phyloP scores from a whole-genome alignment of 2,113 vertebrate species.

The Columba livia region DNA sequence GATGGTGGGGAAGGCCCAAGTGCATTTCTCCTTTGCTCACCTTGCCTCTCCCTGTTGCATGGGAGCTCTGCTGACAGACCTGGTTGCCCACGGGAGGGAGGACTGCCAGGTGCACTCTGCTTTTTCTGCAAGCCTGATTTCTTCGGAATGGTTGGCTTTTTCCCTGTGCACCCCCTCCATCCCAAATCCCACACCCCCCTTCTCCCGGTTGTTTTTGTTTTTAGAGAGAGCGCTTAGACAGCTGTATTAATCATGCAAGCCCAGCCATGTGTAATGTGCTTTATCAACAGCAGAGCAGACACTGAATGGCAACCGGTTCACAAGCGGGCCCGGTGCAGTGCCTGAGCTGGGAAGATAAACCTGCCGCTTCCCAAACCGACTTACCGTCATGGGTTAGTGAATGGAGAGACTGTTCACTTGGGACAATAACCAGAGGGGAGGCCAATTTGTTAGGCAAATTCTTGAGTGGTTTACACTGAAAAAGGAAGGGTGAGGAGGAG shows the following conservation, averaged over 20 bases:
- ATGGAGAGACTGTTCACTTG: constrained; percentile 76
- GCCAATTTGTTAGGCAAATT: constrained; percentile 61
- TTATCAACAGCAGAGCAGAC: constrained; percentile 78
- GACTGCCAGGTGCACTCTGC: background rate
- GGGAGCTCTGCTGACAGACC: background rate
- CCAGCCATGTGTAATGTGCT: constrained; percentile 78
- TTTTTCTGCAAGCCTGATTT: constrained; percentile 42
- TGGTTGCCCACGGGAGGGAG: background rate
- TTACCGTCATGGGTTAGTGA: constrained; percentile 72
- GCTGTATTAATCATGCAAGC: constrained; percentile 79
- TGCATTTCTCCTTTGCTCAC: rapidly evolving
- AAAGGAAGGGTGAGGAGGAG: background rate
- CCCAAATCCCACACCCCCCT: constrained; percentile 11
- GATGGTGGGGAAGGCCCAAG: background rate
- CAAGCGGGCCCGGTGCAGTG: constrained; percentile 41
- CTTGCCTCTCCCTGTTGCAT: background rate
- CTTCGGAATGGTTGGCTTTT: constrained; percentile 18
- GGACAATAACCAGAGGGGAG: constrained; percentile 75
- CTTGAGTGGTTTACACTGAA: constrained; percentile 35
- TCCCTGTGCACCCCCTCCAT: background rate
- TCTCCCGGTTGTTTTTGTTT: constrained; percentile 67
- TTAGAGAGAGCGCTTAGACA: constrained; percentile 65
- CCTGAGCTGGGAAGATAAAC: constrained; percentile 77
- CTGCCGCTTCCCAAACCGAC: constrained; percentile 60
- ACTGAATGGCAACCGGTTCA: constrained; percentile 69